A percentile compares a stretch with the other conserved stretches of the same genome.
Conservation (phyloP, 2,113 vertebrate genomes). For the Engraulis encrasicolus region DNA sequence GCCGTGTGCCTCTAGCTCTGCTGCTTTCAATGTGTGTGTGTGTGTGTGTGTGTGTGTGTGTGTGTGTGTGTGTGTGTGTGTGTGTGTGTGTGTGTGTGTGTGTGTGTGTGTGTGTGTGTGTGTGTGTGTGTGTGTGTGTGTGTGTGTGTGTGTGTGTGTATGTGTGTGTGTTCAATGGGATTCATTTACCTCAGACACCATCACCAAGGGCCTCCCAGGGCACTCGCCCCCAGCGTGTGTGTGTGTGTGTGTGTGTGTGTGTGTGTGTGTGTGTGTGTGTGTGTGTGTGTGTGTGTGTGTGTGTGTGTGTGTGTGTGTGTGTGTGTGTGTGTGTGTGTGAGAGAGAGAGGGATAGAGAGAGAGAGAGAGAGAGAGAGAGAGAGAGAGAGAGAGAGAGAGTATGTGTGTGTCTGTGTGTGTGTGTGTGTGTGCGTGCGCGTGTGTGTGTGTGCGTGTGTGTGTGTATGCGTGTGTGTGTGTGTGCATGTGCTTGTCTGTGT, state of each 20-base stretch:
- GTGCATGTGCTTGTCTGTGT: neutral
- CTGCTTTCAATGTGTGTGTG: too few species aligned
- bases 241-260: neutral
- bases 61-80: too few species aligned
- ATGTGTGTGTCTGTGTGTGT: too few species aligned
- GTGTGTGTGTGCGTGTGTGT: neutral
- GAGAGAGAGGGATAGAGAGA: too few species aligned
- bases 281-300: neutral
- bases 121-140: too few species aligned
- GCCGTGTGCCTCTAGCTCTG: constrained; percentile 51
- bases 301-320: too few species aligned
- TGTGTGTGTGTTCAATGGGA: constrained; percentile 74
- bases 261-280: neutral
- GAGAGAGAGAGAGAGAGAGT: too few species aligned
- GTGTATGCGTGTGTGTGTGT: neutral
- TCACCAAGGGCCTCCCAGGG: constrained; percentile 59
- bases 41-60: too few species aligned
- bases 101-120: too few species aligned
- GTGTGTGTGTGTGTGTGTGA: constrained; percentile 36
- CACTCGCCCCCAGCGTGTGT: constrained; percentile 50
- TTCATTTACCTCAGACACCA: constrained; percentile 69
- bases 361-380: too few species aligned
- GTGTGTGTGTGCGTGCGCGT: neutral
- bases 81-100: too few species aligned
- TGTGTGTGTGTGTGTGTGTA: too few species aligned